Percentiles rank a stretch among this genome's conserved stretches.
Evolutionary conservation across 2,113 vertebrate genomes (phyloP).

Genomic region (Pachyramphus minor): DNA sequence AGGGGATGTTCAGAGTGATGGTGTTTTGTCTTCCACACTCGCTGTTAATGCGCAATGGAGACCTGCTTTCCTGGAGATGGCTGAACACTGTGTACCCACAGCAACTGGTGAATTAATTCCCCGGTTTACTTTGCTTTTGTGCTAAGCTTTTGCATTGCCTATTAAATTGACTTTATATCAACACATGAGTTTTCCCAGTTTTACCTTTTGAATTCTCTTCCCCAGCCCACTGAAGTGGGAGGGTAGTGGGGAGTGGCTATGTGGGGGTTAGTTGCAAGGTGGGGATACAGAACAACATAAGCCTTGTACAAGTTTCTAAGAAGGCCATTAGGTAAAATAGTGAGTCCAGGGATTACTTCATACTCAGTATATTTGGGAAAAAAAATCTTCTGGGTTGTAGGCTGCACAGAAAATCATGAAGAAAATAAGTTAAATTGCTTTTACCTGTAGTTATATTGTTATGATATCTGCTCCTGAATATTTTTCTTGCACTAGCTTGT

Average conservation of each 20-base stretch:
- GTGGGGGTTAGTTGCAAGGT: not conserved
- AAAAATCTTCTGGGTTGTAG: not conserved
- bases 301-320: not conserved
- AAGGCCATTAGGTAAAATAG: not conserved
- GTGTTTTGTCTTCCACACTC: not conserved
- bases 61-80: not conserved
- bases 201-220: not conserved
- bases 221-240: fast-evolving
- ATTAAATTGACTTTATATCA: not conserved
- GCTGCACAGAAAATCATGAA: not conserved
- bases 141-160: not conserved
- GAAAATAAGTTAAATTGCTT: not conserved
- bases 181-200: not conserved
- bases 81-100: not conserved
- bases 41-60: not conserved
- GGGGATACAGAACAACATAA: not conserved
- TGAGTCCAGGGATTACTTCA: not conserved
- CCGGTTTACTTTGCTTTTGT: not conserved
- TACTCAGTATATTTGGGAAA: not conserved
- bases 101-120: not conserved
- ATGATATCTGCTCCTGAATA: not conserved
- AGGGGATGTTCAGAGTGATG: not conserved
- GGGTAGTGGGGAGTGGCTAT: fast-evolving
- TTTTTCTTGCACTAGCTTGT: not conserved
- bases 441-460: not conserved